Evolutionary conservation across 1,140 invertebrate species (phyloP).

Genomic region (Penaeus chinensis): DNA sequence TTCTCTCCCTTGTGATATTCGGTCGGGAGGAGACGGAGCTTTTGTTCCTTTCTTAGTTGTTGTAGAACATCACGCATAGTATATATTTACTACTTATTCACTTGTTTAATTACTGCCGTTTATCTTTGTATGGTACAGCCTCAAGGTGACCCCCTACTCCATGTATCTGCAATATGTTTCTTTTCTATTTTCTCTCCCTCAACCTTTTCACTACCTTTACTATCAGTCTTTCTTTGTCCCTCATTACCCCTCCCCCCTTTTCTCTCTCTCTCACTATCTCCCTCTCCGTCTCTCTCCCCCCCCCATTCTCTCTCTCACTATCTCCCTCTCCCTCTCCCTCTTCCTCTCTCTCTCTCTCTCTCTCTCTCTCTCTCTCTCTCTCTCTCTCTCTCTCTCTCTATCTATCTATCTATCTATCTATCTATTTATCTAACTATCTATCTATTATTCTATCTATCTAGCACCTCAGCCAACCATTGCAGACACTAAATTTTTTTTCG

Average conservation of each 20-base stretch:
- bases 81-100: no score
- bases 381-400: background rate
- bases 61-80: no score
- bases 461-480: no score
- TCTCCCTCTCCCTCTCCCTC: background rate
- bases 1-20: no score
- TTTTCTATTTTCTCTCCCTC: no score
- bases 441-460: background rate
- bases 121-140: no score
- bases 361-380: background rate
- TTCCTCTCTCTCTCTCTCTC: background rate
- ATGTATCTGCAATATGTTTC: no score
- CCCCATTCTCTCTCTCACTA: conserved; percentile 16
- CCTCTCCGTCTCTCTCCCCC: background rate
- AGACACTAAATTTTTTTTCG: no score
- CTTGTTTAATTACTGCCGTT: no score
- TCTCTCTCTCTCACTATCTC: background rate
- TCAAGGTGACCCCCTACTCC: no score
- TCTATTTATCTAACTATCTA: background rate
- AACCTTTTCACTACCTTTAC: background rate
- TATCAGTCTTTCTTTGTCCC: background rate
- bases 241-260: background rate
- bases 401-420: background rate
- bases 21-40: no score
- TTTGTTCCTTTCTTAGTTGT: no score